Evolutionary conservation across 2,888 invertebrate species (phyloP).

Genomic region (Mechanitis mazaeus): DNA sequence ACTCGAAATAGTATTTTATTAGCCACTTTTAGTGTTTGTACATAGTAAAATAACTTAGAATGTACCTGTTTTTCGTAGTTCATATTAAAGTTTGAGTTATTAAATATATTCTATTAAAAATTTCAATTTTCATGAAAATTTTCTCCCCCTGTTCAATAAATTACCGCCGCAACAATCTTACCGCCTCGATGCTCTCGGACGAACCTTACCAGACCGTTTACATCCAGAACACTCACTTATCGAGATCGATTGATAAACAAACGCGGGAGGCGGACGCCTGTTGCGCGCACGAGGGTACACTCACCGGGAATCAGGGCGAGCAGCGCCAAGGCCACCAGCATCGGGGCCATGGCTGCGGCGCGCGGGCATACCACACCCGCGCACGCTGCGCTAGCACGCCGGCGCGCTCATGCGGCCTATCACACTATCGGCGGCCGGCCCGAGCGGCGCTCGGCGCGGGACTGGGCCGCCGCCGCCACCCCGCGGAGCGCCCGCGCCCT

Average conservation of each 20-base stretch:
- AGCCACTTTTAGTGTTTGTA: not conserved
- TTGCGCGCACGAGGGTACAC: slow-evolving; percentile 51
- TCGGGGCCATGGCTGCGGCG: slow-evolving; percentile 68
- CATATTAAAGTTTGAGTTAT: too few relatives aligned
- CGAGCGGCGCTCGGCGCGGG: slow-evolving; percentile 69
- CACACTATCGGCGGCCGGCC: slow-evolving; percentile 55
- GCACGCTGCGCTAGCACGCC: slow-evolving; percentile 73
- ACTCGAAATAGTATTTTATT: too few relatives aligned
- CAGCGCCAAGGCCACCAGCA: slow-evolving; percentile 69
- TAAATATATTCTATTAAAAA: too few relatives aligned
- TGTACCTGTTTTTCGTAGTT: too few relatives aligned
- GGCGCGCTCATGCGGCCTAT: slow-evolving; percentile 69
- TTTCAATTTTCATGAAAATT: not conserved
- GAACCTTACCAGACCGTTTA: slow-evolving; percentile 23
- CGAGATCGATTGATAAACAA: slow-evolving; percentile 39
- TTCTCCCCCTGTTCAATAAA: not conserved
- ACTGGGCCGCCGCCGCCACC: slow-evolving; percentile 47
- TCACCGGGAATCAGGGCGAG: slow-evolving; percentile 72
- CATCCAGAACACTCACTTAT: slow-evolving; percentile 55
- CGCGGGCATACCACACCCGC: slow-evolving; percentile 76
- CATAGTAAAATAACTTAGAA: too few relatives aligned
- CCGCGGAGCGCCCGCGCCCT: slow-evolving; percentile 33
- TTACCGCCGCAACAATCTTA: slow-evolving; percentile 15
- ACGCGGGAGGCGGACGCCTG: slow-evolving; percentile 58
- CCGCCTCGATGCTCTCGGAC: slow-evolving; percentile 11